phyloP scores from a whole-genome alignment of 30 jellyfish, hydroid and myxozoan genomes.

The Turritopsis rubra region DNA sequence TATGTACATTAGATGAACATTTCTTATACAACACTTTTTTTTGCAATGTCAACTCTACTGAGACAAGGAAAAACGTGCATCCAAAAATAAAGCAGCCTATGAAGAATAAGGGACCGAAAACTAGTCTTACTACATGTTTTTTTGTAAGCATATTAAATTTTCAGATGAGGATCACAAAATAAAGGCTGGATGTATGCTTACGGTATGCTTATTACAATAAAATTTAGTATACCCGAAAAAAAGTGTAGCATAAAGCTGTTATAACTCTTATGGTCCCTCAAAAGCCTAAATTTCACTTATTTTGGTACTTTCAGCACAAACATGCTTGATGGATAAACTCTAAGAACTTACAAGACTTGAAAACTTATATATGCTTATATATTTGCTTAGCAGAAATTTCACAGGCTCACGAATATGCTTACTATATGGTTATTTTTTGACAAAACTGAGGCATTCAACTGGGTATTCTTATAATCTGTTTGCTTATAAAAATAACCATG shows the following conservation, averaged over 20 bases:
- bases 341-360: not conserved
- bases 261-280: not conserved
- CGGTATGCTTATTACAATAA: constrained; percentile 11
- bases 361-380: not conserved
- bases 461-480: not conserved
- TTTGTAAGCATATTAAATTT: not conserved
- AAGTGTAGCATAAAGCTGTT: constrained; percentile 7
- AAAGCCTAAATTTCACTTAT: not conserved
- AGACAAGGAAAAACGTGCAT: not conserved
- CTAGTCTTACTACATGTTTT: not conserved
- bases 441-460: not conserved
- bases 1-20: not conserved
- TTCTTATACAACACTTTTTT: not conserved
- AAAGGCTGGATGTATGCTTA: constrained; percentile 8
- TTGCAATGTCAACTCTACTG: not conserved
- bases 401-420: not conserved
- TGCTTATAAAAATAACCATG: not conserved
- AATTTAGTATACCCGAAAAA: constrained; percentile 11
- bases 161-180: constrained; percentile 1
- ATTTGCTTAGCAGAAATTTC: not conserved
- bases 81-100: not conserved
- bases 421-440: not conserved
- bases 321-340: not conserved
- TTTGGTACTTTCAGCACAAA: not conserved
- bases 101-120: not conserved